Evolutionary conservation across 2,888 invertebrate genomes (phyloP), one percentile per base, ranked within the genome.

Genomic region (Odontocerum albicorne): DNA sequence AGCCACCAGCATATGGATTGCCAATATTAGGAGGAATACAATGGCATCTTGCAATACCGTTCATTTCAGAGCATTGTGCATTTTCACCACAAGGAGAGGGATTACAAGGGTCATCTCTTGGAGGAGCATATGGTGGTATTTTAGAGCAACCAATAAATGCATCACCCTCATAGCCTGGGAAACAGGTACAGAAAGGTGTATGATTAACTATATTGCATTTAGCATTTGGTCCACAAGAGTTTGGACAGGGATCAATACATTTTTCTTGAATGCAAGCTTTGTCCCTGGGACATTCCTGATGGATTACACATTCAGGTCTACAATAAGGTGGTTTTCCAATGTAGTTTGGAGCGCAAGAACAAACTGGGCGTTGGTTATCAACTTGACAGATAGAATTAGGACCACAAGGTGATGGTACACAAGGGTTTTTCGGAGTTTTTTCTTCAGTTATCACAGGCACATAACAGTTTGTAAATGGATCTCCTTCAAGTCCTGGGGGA

Each of bases 21-120:
- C 93, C 93, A 59, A 90, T 85, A 66, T 92, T 91, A 2, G 92
- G 92, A 54, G 92, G 89, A 66, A 93, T 90, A 66, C 93, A 94
- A n/a, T 81, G 80, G 68, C 94, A 94, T 63, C 85, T 83, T 0
- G 87, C 85, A 20, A 78, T 74, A 13, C 86, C 85, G 64, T 88
- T 85, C 2, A 82, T 74, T 20, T 84, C 83, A 0, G 83, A 80
- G 66, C 93, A 94, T 54, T 88, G 78, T 0, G 93, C 86, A 66
- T 92, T 93, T 66, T 88, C 87, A 13, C 90, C 93, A 68, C 94
- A 94, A 0, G 91, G 92, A 36, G 87, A 85, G 35, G 89, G 87
- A 63, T 78, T 83, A 67, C 93, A 92, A 1, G 88, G 89, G 65
- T 87, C 82, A 33, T 63, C 63, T 21, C 17, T 38, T 2, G 40